Evolutionary conservation across 2,888 invertebrate genomes (phyloP).

Genomic region (Xestia rhomboidea): DNA sequence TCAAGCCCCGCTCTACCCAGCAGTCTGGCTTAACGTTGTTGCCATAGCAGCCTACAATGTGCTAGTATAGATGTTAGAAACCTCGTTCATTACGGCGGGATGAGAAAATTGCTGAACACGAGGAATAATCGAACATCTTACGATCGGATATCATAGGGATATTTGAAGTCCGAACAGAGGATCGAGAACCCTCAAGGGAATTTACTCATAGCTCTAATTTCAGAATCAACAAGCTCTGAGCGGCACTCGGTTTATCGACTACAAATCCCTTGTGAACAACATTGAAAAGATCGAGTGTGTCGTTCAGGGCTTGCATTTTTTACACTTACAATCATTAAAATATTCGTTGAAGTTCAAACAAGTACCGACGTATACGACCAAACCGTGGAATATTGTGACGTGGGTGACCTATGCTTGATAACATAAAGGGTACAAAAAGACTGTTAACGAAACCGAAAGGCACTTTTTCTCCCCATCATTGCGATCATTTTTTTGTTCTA

Average conservation of each 20-base stretch:
- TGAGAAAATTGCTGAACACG: not conserved
- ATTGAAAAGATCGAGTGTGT: slow-evolving; percentile 17
- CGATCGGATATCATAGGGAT: slow-evolving; percentile 3
- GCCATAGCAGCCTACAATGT: not conserved
- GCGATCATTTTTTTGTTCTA: too few relatives aligned
- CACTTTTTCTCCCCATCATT: too few relatives aligned
- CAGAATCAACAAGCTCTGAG: slow-evolving; percentile 21
- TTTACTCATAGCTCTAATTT: slow-evolving; percentile 20
- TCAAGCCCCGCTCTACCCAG: too few relatives aligned
- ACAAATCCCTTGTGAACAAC: slow-evolving; percentile 19
- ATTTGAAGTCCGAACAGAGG: slow-evolving; percentile 2
- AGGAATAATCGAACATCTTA: slow-evolving; percentile 13
- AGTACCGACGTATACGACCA: not conserved
- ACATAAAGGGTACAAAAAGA: too few relatives aligned
- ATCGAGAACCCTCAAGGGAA: slow-evolving; percentile 8
- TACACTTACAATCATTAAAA: not conserved
- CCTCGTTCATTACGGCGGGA: not conserved
- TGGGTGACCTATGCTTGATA: not conserved
- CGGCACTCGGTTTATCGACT: slow-evolving; percentile 18
- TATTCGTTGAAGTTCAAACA: not conserved
- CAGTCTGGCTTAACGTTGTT: not conserved
- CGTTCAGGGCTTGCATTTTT: slow-evolving; percentile 1
- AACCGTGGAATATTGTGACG: not conserved
- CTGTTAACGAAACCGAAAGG: too few relatives aligned
- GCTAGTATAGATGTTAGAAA: not conserved